Conservation (phyloP, 2,888 invertebrate species). For the Latheticus oryzae region DNA sequence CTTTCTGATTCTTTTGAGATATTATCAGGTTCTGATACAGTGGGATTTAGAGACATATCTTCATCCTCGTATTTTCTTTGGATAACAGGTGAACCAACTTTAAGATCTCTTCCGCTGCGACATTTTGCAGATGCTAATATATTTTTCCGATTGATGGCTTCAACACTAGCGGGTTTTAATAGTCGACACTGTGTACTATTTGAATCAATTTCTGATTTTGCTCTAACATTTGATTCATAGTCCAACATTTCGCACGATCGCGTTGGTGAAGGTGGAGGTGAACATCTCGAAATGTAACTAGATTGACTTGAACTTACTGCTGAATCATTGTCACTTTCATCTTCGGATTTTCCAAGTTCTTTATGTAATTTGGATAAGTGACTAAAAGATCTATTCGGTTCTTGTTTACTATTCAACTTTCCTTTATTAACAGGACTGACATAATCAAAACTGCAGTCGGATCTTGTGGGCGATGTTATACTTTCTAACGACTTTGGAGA, state of each 20-base stretch:
- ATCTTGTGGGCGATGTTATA: conserved; percentile 70
- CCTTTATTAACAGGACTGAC: conserved; percentile 42
- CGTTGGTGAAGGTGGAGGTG: conserved; percentile 78
- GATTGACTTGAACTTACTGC: conserved; percentile 88
- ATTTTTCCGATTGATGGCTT: conserved; percentile 87
- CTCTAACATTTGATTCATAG: conserved; percentile 38
- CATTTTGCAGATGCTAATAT: conserved; percentile 88
- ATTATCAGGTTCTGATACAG: conserved; percentile 3
- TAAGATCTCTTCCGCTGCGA: conserved; percentile 82
- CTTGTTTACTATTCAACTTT: conserved; percentile 23
- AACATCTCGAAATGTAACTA: conserved; percentile 80
- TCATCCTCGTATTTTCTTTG: conserved; percentile 79
- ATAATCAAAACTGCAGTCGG: conserved; percentile 71
- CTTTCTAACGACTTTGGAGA: conserved; percentile 71
- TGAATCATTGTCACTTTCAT: conserved; percentile 88
- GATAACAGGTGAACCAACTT: conserved; percentile 77
- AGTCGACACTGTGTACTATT: conserved; percentile 69
- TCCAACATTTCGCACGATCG: conserved; percentile 48
- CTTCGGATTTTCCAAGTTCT: conserved; percentile 57
- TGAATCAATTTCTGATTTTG: conserved; percentile 45
- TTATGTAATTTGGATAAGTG: conserved; percentile 41
- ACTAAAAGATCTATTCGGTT: conserved; percentile 27
- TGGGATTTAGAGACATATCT: conserved; percentile 17
- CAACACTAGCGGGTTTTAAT: conserved; percentile 82
- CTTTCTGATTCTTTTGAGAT: too few species aligned